These are phyloP conservation scores for Nasonovia ribisnigri DNA, from an alignment of 2,888 invertebrate species.

Conservation along the genomic window DNA sequence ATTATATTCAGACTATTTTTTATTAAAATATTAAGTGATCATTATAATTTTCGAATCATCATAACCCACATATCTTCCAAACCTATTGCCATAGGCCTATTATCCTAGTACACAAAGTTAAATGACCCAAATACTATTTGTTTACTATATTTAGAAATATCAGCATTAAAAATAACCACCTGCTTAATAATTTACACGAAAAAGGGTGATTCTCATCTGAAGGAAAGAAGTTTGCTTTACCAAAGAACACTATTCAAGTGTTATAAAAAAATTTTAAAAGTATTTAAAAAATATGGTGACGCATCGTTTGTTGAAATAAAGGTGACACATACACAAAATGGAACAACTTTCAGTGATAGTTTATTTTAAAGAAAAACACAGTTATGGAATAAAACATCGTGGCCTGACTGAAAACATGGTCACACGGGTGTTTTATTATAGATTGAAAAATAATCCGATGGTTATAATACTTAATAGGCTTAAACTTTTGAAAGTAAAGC, in stretches of 20 bases:
- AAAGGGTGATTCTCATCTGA: background rate
- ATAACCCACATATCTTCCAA: background rate
- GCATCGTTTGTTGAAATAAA: too few relatives aligned
- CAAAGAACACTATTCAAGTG: background rate
- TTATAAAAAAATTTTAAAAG: background rate
- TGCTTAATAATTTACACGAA: background rate
- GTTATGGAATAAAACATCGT: too few relatives aligned
- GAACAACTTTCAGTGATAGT: too few relatives aligned
- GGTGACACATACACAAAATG: too few relatives aligned
- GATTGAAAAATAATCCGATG: too few relatives aligned
- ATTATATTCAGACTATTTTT: background rate
- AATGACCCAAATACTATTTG: background rate
- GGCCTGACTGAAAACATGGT: too few relatives aligned
- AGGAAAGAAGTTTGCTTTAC: background rate
- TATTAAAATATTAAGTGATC: background rate
- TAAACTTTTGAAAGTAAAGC: too few relatives aligned
- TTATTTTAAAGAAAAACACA: too few relatives aligned
- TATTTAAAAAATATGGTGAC: background rate
- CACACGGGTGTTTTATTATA: too few relatives aligned
- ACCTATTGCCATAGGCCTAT: background rate
- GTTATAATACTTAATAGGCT: too few relatives aligned
- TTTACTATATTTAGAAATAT: too few relatives aligned
- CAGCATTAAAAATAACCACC: too few relatives aligned
- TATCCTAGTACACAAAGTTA: background rate
- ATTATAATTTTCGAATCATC: background rate